Percentiles rank a stretch among this genome's conserved stretches.
phyloP scores from a whole-genome alignment of 2,113 vertebrate species.

The Spizaetus ornatus region DNA sequence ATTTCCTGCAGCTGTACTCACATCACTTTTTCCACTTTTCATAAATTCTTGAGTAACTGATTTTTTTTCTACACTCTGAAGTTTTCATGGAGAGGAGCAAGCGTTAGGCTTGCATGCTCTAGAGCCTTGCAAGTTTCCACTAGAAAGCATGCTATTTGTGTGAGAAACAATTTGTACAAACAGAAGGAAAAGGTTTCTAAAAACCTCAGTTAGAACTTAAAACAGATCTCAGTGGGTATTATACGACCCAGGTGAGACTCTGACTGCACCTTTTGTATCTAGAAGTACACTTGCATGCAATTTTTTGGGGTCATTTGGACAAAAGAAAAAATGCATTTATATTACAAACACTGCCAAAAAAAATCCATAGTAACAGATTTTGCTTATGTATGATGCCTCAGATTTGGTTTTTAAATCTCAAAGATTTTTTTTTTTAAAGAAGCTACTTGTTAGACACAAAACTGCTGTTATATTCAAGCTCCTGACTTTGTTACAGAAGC shows the following conservation, averaged over 20 bases:
- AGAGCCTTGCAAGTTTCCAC: neutral
- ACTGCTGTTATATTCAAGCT: neutral
- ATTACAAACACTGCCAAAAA: neutral
- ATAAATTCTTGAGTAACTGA: constrained; percentile 12
- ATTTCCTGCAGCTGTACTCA: constrained; percentile 57
- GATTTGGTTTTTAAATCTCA: neutral
- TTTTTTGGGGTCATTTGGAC: neutral
- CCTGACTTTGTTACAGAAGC: neutral
- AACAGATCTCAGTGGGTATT: neutral
- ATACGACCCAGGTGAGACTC: neutral
- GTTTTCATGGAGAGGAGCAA: neutral
- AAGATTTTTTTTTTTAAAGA: neutral
- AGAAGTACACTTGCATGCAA: neutral
- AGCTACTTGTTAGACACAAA: neutral
- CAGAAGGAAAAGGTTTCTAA: neutral
- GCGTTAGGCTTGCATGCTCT: neutral
- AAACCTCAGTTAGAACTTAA: neutral
- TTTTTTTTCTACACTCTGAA: neutral
- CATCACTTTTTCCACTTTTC: constrained; percentile 43
- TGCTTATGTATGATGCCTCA: neutral
- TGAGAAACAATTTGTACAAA: neutral
- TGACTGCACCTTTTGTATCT: neutral
- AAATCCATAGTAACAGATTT: neutral
- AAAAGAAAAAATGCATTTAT: neutral
- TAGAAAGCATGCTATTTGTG: neutral